phyloP scores from a whole-genome alignment of 2,797 vertebrate species.

The Dallia pectoralis region DNA sequence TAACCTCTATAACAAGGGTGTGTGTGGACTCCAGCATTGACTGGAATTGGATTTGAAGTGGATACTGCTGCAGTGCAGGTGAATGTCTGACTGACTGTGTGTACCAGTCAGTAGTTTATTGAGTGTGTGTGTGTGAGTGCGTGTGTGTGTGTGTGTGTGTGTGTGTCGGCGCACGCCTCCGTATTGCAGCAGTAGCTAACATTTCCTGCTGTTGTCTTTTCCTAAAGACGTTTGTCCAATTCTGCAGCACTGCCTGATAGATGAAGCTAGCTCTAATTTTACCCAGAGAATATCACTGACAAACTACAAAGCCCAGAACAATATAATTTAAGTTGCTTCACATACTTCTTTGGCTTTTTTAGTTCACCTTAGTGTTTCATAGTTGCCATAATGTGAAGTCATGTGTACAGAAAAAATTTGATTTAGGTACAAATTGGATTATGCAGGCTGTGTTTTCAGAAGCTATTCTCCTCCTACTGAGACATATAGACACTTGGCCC shows the following conservation, averaged over 20 bases:
- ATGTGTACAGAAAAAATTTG: neutral
- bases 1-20: neutral
- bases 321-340: constrained; percentile 31
- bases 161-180: constrained; percentile 7
- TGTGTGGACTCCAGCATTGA: neutral
- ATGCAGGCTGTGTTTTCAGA: too few species aligned
- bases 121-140: constrained; percentile 20
- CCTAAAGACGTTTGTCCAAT: constrained; percentile 47
- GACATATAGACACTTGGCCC: too few species aligned
- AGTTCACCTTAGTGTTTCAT: neutral
- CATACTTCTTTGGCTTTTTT: constrained; percentile 5
- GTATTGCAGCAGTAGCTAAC: constrained; percentile 19
- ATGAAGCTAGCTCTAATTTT: constrained; percentile 29
- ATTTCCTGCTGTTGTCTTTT: constrained; percentile 36
- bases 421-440: neutral
- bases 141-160: constrained; percentile 26
- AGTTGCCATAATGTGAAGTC: neutral
- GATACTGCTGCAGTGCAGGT: neutral
- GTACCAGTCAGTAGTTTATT: neutral
- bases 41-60: neutral
- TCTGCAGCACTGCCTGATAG: constrained; percentile 45
- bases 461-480: too few species aligned
- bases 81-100: neutral
- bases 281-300: constrained; percentile 34
- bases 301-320: constrained; percentile 15